Percentiles rank a stretch among this genome's conserved stretches.
These are phyloP conservation scores for Drosophila bipectinata DNA, from an alignment of 1,140 invertebrate species.

Conservation along the genomic window DNA sequence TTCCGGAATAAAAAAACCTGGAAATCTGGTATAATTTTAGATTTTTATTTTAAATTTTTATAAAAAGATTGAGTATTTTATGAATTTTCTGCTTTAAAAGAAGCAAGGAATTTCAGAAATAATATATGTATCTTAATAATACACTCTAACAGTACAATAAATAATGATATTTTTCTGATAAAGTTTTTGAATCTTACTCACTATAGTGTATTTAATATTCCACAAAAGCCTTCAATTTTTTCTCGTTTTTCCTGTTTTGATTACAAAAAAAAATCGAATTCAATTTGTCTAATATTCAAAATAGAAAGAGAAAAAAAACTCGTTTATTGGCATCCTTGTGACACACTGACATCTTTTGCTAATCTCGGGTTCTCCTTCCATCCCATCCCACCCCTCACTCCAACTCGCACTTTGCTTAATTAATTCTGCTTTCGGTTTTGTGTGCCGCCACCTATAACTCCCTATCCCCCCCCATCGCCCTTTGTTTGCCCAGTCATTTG, in stretches of 20 bases:
- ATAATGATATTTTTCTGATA: too few relatives aligned
- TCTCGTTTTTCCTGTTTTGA: conserved; percentile 50
- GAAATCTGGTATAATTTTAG: not conserved
- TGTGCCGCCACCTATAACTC: conserved; percentile 15
- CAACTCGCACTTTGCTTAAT: conserved; percentile 63
- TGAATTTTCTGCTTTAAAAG: too few relatives aligned
- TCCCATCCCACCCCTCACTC: not conserved
- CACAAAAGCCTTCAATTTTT: conserved; percentile 3
- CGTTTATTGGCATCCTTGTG: conserved; percentile 74
- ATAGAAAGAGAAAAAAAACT: conserved; percentile 50
- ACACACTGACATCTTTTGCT: conserved; percentile 77
- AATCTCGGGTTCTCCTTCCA: conserved; percentile 1
- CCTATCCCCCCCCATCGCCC: not conserved
- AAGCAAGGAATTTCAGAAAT: not conserved
- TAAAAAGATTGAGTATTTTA: not conserved
- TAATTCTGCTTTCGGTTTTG: conserved; percentile 75
- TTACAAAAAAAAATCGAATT: conserved; percentile 37
- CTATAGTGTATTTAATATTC: conserved; percentile 22
- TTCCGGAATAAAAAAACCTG: not conserved
- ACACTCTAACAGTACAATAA: too few relatives aligned
- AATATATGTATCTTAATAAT: too few relatives aligned
- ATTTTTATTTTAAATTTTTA: not conserved
- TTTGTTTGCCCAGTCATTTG: conserved; percentile 60
- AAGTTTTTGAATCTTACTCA: not conserved
- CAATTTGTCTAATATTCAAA: conserved; percentile 73